Evolutionary conservation across 2,113 vertebrate species (phyloP).

Genomic region (Acrocephalus arundinaceus): DNA sequence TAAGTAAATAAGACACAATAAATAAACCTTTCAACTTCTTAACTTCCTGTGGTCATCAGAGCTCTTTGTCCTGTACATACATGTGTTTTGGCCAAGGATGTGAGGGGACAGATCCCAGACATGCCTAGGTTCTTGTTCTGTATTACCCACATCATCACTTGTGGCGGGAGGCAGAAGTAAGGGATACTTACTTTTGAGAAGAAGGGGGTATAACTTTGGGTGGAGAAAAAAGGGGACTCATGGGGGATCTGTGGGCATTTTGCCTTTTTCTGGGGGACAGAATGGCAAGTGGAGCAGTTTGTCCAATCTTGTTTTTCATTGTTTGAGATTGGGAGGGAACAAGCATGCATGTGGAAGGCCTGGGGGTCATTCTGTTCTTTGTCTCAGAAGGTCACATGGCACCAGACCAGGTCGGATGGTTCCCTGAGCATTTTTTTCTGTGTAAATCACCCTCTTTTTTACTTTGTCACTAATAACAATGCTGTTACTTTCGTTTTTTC

Average conservation of each 20-base stretch:
- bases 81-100: neutral
- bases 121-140: neutral
- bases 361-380: rapidly evolving
- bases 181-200: neutral
- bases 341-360: neutral
- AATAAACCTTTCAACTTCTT: neutral
- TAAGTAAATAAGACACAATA: neutral
- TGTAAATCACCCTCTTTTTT: neutral
- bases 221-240: neutral
- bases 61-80: neutral
- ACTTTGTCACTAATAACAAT: neutral
- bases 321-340: neutral
- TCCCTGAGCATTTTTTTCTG: neutral
- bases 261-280: neutral
- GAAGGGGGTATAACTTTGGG: too few relatives aligned
- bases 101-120: neutral
- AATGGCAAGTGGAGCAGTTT: neutral
- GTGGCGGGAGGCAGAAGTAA: neutral
- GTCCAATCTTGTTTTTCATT: neutral
- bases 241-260: neutral
- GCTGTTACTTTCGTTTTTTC: neutral
- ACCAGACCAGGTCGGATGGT: neutral
- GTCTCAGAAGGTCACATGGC: neutral
- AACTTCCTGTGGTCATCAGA: neutral
- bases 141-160: neutral